Evolutionary conservation across 2,888 invertebrate genomes (phyloP), one percentile per base, ranked within the genome.

Genomic region (Tholera decimalis): DNA sequence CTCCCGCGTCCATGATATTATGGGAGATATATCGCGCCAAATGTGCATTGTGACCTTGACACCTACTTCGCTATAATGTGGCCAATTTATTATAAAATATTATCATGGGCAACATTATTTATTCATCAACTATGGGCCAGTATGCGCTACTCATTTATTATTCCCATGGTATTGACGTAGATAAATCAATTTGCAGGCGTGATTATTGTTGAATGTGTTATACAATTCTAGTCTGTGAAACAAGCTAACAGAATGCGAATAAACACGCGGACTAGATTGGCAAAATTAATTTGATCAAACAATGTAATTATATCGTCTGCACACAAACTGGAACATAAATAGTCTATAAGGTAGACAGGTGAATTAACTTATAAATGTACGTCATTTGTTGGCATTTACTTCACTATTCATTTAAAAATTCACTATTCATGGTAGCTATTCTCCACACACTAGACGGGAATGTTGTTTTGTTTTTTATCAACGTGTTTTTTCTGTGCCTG

Each of bases 21-120:
- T 85, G 77, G 83, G 82, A 91, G 90, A 92, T 90, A 90, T 89
- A 92, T 91, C 75, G 86, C 84, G 75, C 71, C 78, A 70, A 85
- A 83, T 85, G 77, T 84, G 85, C 84, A 89, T 89, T 91, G 88
- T 90, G 88, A 87, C 86, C 88, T 84, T 81, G 83, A 82, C 86
- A 84, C 82, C 83, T 80, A 87, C 82, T 76, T 50, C 72, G 76
- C 77, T 69, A 85, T 87, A 85, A 88, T 87, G 85, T 85, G 84
- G 84, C 81, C 85, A 86, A 87, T 89, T 89, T 87, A 84, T 79
- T 85, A 80, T 84, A 85, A 90, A 89, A 88, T 89, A 87, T 85
- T 77, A 82, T 73, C 74, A 67, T 62, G 67, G 77, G 76, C 82
- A 78, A 81, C 83, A 84, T 87, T 88, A 88, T 85, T 85, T 85